These are phyloP conservation scores for Garra rufa DNA, from an alignment of 2,113 vertebrate species.

Conservation along the genomic window DNA sequence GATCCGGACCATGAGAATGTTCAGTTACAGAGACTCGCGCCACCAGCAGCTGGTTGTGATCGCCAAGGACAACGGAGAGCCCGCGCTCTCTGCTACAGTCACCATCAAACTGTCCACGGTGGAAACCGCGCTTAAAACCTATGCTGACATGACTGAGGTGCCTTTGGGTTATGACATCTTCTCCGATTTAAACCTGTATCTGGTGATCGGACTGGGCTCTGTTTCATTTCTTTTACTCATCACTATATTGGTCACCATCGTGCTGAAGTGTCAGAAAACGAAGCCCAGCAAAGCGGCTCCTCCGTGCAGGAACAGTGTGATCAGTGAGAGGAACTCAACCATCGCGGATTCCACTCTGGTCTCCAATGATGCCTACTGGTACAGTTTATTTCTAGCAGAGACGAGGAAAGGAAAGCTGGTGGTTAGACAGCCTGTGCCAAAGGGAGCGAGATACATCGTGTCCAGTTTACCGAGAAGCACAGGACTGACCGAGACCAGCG, in stretches of 20 bases:
- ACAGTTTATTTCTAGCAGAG: conserved; percentile 64
- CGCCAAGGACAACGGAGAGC: conserved; percentile 80
- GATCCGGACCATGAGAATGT: conserved; percentile 80
- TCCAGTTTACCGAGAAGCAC: conserved; percentile 63
- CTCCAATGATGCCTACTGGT: conserved; percentile 67
- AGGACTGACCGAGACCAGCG: conserved; percentile 62
- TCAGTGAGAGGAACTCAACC: conserved; percentile 63
- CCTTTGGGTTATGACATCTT: conserved; percentile 68
- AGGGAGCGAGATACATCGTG: conserved; percentile 59
- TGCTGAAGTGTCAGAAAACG: conserved; percentile 63
- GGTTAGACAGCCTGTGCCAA: conserved; percentile 62
- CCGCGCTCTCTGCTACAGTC: conserved; percentile 80
- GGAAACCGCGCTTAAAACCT: conserved; percentile 66
- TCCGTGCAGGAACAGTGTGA: conserved; percentile 59
- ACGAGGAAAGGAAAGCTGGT: conserved; percentile 64
- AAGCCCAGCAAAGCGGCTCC: conserved; percentile 52
- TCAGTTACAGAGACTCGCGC: conserved; percentile 78
- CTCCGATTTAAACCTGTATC: conserved; percentile 60
- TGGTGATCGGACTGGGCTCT: conserved; percentile 74
- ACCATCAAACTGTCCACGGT: conserved; percentile 76
- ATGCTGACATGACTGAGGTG: conserved; percentile 76
- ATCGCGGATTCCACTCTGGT: conserved; percentile 62
- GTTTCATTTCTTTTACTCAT: conserved; percentile 78
- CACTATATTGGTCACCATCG: conserved; percentile 71
- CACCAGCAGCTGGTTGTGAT: conserved; percentile 77